Evolutionary conservation across 2,888 invertebrate genomes (phyloP).

Genomic region (Antitype chi): DNA sequence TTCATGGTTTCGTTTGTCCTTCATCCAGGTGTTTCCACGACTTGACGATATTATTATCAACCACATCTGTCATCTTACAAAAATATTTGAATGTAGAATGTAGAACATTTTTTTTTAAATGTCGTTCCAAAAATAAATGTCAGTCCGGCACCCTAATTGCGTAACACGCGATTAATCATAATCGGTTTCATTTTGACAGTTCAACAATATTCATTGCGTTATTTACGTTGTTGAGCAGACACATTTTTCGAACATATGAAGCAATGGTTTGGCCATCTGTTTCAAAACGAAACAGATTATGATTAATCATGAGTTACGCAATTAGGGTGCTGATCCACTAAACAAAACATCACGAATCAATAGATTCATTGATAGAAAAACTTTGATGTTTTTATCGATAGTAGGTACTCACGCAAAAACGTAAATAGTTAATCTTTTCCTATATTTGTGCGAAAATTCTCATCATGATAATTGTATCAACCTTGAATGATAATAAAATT

Average conservation of each 20-base stretch:
- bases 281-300: no score
- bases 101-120: background rate
- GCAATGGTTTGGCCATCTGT: no score
- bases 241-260: no score
- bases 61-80: background rate
- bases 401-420: conserved; percentile 21
- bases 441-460: conserved; percentile 61
- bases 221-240: no score
- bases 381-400: conserved; percentile 11
- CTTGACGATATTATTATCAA: background rate
- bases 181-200: no score
- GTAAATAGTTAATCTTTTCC: conserved; percentile 49
- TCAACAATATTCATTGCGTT: no score
- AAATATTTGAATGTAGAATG: background rate
- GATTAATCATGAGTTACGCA: no score
- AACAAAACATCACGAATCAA: conserved; percentile 1
- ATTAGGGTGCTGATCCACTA: background rate
- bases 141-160: no score
- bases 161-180: no score
- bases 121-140: background rate
- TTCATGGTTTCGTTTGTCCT: background rate
- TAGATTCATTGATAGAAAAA: conserved; percentile 49
- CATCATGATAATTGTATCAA: conserved; percentile 53
- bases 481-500: conserved; percentile 55
- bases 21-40: background rate